These are phyloP conservation scores for Bubo bubo DNA, from an alignment of 2,113 vertebrate species.

Conservation along the genomic window DNA sequence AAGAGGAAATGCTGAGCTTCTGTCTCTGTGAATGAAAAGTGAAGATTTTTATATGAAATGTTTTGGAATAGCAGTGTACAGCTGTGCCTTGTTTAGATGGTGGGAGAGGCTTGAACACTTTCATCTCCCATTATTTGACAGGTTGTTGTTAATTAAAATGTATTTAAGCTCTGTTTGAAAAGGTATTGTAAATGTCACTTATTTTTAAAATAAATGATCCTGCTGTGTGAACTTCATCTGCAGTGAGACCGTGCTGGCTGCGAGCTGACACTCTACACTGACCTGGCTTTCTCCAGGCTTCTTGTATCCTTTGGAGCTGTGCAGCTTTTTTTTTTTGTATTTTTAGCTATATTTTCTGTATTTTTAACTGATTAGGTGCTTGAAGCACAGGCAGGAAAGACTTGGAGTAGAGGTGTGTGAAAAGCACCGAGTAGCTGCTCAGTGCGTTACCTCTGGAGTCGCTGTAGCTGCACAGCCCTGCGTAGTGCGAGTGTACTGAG, in stretches of 20 bases:
- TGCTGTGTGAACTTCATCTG: conserved; percentile 10
- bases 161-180: conserved; percentile 7
- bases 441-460: neutral
- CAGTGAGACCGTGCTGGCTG: neutral
- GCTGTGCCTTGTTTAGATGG: neutral
- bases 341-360: neutral
- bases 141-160: neutral
- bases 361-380: neutral
- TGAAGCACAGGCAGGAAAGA: neutral
- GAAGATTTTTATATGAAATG: neutral
- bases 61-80: neutral
- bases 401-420: neutral
- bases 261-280: neutral
- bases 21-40: neutral
- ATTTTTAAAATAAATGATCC: conserved; percentile 68
- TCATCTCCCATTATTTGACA: neutral
- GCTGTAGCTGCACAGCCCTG: neutral
- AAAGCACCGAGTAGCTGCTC: neutral
- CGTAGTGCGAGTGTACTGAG: fast-evolving
- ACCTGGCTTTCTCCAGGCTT: neutral
- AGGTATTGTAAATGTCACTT: conserved; percentile 21
- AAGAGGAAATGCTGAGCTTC: neutral
- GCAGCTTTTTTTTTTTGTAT: neutral
- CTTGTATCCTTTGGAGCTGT: neutral
- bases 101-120: neutral